Percentiles rank a stretch among this genome's conserved stretches.
These are phyloP conservation scores for Parazoanthus atlanticus DNA, from an alignment of 92 coral and sea anemone genomes.

Conservation along the genomic window DNA sequence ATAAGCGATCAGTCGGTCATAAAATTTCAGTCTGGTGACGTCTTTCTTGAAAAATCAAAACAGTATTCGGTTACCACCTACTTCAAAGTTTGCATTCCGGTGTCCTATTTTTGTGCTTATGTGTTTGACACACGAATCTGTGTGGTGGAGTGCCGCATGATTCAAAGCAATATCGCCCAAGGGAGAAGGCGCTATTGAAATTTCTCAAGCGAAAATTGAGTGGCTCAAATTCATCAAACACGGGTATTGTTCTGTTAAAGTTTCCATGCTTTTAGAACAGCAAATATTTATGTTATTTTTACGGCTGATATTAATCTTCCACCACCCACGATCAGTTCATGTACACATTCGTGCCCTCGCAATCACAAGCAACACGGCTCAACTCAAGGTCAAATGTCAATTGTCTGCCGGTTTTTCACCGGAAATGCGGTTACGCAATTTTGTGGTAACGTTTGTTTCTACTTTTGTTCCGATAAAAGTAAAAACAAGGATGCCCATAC, in stretches of 20 bases:
- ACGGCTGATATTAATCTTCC: not conserved
- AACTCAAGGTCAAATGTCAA: conserved; percentile 5
- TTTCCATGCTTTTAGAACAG: not conserved
- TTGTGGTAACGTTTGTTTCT: not conserved
- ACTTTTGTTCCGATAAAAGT: not conserved
- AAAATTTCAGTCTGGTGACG: conserved; percentile 1
- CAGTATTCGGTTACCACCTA: not conserved
- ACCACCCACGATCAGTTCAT: conserved; percentile 32
- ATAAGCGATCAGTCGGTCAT: not conserved
- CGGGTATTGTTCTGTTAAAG: not conserved
- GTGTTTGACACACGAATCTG: not conserved
- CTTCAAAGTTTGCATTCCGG: not conserved
- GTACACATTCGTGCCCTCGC: conserved; percentile 5
- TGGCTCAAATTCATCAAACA: not conserved
- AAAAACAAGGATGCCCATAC: not conserved
- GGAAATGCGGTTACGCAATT: conserved; percentile 3
- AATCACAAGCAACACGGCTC: not conserved
- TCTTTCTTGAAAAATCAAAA: conserved; percentile 13
- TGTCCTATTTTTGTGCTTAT: not conserved
- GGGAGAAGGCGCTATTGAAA: not conserved
- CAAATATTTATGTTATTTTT: conserved; percentile 34
- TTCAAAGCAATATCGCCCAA: not conserved
- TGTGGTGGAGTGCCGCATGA: not conserved
- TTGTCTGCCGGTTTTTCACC: not conserved
- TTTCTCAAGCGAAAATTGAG: not conserved